These are phyloP conservation scores for Cryptomyrus ogoouensis DNA, from an alignment of 2,113 vertebrate genomes.

Conservation along the genomic window DNA sequence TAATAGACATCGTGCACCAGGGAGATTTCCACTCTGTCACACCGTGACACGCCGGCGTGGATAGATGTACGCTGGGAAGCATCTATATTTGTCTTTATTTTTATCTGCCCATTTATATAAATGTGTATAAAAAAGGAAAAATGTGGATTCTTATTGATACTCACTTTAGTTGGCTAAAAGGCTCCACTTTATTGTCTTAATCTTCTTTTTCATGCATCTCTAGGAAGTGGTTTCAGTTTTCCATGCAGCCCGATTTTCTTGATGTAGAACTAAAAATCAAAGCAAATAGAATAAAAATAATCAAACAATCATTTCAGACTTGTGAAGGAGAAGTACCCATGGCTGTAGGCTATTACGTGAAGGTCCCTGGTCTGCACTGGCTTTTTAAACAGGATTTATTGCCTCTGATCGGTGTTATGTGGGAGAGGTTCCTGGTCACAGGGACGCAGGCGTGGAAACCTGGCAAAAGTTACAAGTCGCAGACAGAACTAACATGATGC, in stretches of 20 bases:
- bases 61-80: conserved; percentile 6
- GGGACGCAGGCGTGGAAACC: neutral
- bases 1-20: neutral
- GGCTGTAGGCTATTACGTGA: neutral
- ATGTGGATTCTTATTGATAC: neutral
- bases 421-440: neutral
- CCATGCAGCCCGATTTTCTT: neutral
- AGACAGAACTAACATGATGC: neutral
- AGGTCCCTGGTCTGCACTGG: neutral
- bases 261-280: neutral
- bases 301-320: conserved; percentile 9
- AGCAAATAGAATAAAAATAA: conserved; percentile 19
- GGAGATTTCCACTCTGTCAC: conserved; percentile 15
- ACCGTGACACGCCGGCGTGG: neutral
- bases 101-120: conserved; percentile 1
- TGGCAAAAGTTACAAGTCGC: neutral
- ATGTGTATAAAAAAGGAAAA: neutral
- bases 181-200: neutral
- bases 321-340: neutral
- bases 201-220: neutral
- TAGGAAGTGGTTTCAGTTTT: neutral
- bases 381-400: conserved; percentile 1
- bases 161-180: neutral
- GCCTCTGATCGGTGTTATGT: neutral
- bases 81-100: conserved; percentile 9